Conservation (phyloP, 2,797 vertebrate genomes). For the Tadarida brasiliensis region DNA sequence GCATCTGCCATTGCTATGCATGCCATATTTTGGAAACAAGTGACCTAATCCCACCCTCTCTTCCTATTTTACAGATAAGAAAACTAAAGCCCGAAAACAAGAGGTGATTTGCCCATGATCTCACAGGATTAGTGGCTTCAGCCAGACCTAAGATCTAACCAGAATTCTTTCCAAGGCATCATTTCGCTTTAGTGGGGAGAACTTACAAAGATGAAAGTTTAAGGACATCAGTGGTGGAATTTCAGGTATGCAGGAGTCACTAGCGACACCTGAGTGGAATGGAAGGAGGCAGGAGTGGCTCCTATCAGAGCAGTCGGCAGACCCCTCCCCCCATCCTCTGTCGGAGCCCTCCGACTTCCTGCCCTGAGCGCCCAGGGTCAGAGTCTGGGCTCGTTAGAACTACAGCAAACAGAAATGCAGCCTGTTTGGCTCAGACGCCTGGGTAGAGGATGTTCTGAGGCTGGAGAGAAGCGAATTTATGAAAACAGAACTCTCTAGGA, state of each 20-base stretch:
- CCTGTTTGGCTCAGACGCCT: background rate
- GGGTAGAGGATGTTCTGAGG: background rate
- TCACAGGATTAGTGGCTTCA: background rate
- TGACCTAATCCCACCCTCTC: background rate
- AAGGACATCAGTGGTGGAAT: background rate
- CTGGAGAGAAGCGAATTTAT: background rate
- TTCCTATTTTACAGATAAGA: background rate
- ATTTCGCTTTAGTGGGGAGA: background rate
- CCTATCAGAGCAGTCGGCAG: too few species aligned
- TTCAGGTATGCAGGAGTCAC: background rate
- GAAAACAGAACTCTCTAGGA: background rate
- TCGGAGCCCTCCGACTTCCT: background rate
- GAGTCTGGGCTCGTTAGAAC: background rate
- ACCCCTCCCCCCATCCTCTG: background rate
- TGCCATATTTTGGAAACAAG: background rate
- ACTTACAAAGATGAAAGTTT: background rate
- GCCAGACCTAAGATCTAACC: background rate
- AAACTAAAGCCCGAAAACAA: background rate
- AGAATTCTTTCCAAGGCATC: background rate
- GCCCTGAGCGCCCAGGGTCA: accelerated
- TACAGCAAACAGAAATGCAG: background rate
- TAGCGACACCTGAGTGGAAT: background rate
- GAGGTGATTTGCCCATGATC: background rate
- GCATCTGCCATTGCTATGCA: background rate
- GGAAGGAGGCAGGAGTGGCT: background rate